Base-by-base conservation (phyloP, 35 echinoderm and acorn worm species). In the Apostichopus californicus region DNA sequence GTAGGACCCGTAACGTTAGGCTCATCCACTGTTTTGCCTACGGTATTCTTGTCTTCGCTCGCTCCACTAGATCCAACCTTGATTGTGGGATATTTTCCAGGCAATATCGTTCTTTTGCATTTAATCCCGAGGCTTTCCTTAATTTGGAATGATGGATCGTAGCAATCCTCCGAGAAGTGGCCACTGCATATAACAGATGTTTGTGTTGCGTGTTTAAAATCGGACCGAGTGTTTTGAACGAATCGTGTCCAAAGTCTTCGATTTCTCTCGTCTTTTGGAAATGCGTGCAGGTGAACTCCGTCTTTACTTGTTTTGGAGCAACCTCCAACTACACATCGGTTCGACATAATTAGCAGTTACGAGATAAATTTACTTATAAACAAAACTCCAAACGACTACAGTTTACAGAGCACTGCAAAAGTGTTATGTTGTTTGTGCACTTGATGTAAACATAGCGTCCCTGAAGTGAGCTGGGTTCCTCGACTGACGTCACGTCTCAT, bases 241-340 rank as follows among this genome's bases (percentile, higher is more conserved):
- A 83, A 83, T 6, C 80, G 80, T 17, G 52, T 83, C 80, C 80
- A 83, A 55, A 56, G 21, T 83, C 80, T 83, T 56, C 28, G 25
- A n/a, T 2, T 83, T 6, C 55, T 83, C 52, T 83, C 53, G 28
- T 83, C 55, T 55, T 83, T 83, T 11, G 80, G 80, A 56, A 83
- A 83, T 10, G 8, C 6, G 20, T 83, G 80, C 9, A 83, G 9
- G 15, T 15, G 12, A 56, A 55, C 54, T 83, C 80, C 80, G 6
- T 83, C 34, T 56, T 55, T 54, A 17, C 8, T 83, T 53, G 80
- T 83, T 1, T 83, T 83, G 28, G 80, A 55, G 55, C 80, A 83
- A 53, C 80, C 25, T 57, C 80, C 80, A 13, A 83, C 46, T 11
- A 83, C 80, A 55, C 80, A 83, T 55, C 46, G 12, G 5, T 57